phyloP scores from a whole-genome alignment of 2,888 invertebrate genomes.

The Himalopsyche anomala region DNA sequence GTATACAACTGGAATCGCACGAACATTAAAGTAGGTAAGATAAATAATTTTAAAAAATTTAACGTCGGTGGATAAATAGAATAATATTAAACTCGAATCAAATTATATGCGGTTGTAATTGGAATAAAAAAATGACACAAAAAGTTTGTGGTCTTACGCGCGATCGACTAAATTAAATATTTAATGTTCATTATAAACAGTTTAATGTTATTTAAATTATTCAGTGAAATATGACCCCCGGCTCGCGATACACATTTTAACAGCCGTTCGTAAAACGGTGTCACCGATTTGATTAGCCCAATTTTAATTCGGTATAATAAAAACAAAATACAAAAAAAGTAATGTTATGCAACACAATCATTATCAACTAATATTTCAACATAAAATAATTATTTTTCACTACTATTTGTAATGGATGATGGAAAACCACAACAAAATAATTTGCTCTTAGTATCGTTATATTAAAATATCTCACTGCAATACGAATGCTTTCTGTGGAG shows the following conservation, averaged over 20 bases:
- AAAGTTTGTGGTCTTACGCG: slow-evolving; percentile 5
- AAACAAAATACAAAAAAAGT: not conserved
- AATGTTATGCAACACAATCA: not conserved
- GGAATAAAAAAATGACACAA: slow-evolving; percentile 29
- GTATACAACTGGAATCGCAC: no score
- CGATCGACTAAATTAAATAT: slow-evolving; percentile 22
- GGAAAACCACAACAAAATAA: not conserved
- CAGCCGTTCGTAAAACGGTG: slow-evolving; percentile 18
- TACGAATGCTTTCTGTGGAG: no score
- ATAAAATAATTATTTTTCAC: no score
- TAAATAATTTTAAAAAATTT: no score
- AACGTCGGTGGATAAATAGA: no score
- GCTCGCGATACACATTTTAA: slow-evolving; percentile 15
- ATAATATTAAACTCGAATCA: not conserved
- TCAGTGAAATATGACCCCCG: slow-evolving; percentile 31
- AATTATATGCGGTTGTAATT: slow-evolving; percentile 39
- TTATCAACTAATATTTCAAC: not conserved
- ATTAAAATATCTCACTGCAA: not conserved
- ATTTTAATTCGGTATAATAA: not conserved
- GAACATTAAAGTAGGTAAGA: no score
- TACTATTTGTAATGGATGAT: slow-evolving; percentile 9
- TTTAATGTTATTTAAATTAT: not conserved
- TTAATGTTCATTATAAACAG: slow-evolving; percentile 1
- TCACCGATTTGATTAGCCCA: slow-evolving; percentile 33
- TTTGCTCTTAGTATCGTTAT: not conserved